A percentile compares a stretch with the other conserved stretches of the same genome.
Evolutionary conservation across 53 echinoderm and acorn worm genomes (phyloP).

Genomic region (Mesocentrotus franciscanus): DNA sequence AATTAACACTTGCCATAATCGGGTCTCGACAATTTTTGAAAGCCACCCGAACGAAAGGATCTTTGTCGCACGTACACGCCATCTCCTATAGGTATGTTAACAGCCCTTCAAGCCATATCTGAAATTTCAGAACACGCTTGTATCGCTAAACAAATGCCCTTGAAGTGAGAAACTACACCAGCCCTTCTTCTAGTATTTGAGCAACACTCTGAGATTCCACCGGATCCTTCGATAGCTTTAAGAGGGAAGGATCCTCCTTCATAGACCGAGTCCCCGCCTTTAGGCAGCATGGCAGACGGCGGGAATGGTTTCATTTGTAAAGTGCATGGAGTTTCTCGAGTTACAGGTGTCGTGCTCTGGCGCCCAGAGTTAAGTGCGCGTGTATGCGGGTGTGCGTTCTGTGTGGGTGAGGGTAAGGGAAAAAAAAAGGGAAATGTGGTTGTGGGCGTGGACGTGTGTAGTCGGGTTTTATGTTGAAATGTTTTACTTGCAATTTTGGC

Average conservation of each 20-base stretch:
- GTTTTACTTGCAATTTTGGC: too few species aligned
- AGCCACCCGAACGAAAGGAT: background rate
- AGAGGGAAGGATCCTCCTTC: conserved; percentile 18
- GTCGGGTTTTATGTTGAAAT: too few species aligned
- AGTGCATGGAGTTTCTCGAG: conserved; percentile 44
- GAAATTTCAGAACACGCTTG: conserved; percentile 50
- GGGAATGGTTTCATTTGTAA: conserved; percentile 54
- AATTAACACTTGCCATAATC: background rate
- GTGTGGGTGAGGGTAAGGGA: background rate
- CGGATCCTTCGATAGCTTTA: conserved; percentile 35
- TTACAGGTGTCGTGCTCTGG: conserved; percentile 47
- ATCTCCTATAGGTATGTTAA: conserved; percentile 14
- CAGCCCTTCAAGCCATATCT: conserved; percentile 32
- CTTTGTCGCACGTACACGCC: background rate
- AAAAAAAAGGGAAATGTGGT: background rate
- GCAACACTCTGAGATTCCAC: conserved; percentile 36
- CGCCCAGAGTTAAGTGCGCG: conserved; percentile 38
- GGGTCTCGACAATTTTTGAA: background rate
- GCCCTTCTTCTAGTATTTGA: conserved; percentile 26
- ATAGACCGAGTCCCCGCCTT: conserved; percentile 26
- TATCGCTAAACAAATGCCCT: conserved; percentile 54
- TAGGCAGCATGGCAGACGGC: conserved; percentile 44
- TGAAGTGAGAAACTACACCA: conserved; percentile 47
- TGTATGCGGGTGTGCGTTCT: background rate
- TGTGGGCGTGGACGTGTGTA: background rate